Evolutionary conservation across 2,888 invertebrate species (phyloP), one percentile per base, ranked within the genome.

Genomic region (Suillia variegata): DNA sequence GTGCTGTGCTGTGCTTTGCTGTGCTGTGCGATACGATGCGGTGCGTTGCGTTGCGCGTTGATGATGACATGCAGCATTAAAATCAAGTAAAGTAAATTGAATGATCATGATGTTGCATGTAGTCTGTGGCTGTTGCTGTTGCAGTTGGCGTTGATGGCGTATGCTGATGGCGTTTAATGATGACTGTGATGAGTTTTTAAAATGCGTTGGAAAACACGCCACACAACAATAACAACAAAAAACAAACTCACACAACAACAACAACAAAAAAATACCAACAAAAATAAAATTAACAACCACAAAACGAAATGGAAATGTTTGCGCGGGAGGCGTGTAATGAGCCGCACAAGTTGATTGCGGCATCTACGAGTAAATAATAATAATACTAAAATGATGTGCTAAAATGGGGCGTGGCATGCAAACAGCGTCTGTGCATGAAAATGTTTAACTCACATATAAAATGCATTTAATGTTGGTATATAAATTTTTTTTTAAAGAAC

Each of bases 41-140:
- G n/a, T n/a, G 22, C 18, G 26, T 10, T 26, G 38, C 38, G 15
- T 42, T 22, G 15, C 38, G 51, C 38, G 51, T 26, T 45, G 54
- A 26, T 38, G 50, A 49, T 48, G 61, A 20, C 31, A n/a, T 64
- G 47, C 53, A 61, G 52, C 59, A 62, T n/a, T 49, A 52, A 21
- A 48, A 58, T 60, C 55, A 21, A 49, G 55, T 62, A 57, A 38
- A 20, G 38, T 31, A 47, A 58, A 54, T 59, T 58, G 53, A 52
- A 58, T 58, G 57, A 58, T 48, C 38, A 48, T 58, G 53, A 34
- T 57, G 57, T 47, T 50, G 42, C 22, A n/a, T 51, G 26, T n/a
- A 13, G 45, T n/a, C 17, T 26, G 26, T 12, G 48, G 56, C 21
- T 15, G 12, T 18, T 45, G 45, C n/a, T 17, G 26, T 6, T 49